These are phyloP conservation scores for Gonatopus flavifemur DNA, from an alignment of 1,140 invertebrate genomes.

Conservation along the genomic window DNA sequence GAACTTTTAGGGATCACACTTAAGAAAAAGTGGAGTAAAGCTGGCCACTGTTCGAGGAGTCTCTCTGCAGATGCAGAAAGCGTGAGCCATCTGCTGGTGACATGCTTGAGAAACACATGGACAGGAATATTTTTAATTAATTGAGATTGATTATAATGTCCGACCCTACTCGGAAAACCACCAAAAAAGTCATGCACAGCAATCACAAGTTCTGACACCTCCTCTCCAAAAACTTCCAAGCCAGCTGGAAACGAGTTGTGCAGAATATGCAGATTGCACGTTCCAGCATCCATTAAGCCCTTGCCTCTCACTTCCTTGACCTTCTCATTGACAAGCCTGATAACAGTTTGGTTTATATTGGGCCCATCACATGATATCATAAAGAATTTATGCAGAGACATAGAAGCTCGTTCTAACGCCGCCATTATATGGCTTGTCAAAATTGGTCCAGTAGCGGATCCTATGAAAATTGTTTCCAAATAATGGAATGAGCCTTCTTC, in stretches of 20 bases:
- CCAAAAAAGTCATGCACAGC: slow-evolving; percentile 28
- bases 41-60: too few relatives aligned
- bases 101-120: too few relatives aligned
- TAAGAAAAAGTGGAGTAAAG: too few relatives aligned
- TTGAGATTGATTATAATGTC: slow-evolving; percentile 25
- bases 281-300: slow-evolving; percentile 11
- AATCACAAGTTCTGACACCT: slow-evolving; percentile 19
- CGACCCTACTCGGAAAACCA: slow-evolving; percentile 16
- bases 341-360: slow-evolving; percentile 32
- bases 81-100: too few relatives aligned
- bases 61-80: too few relatives aligned
- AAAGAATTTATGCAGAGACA: background rate
- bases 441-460: too few relatives aligned
- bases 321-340: slow-evolving; percentile 23
- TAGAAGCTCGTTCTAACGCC: background rate
- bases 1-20: too few relatives aligned
- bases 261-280: slow-evolving; percentile 25
- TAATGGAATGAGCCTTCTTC: too few relatives aligned
- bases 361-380: slow-evolving; percentile 29
- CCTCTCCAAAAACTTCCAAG: slow-evolving; percentile 19
- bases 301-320: slow-evolving; percentile 16
- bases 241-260: slow-evolving; percentile 29
- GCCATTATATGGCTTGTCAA: background rate
- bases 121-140: too few relatives aligned
- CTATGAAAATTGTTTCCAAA: too few relatives aligned